Conservation (phyloP, 2,113 vertebrate genomes). For the Ailuropoda melanoleuca region DNA sequence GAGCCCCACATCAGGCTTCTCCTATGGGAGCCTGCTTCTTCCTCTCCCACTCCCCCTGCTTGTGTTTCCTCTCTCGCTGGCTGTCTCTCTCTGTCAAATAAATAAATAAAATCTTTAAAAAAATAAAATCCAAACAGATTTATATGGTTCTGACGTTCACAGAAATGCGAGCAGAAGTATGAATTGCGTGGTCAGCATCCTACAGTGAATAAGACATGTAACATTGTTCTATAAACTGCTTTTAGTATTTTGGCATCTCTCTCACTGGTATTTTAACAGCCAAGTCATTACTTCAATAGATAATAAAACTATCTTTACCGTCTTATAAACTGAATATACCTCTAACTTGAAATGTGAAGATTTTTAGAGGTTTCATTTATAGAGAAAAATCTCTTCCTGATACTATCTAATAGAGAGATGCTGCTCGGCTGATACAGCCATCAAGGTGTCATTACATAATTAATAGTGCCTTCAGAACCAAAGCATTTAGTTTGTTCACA, state of each 20-base stretch:
- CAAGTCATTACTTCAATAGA: constrained; percentile 3
- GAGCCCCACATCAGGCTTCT: too few relatives aligned
- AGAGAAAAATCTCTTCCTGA: background rate
- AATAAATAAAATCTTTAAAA: too few relatives aligned
- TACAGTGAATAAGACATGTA: background rate
- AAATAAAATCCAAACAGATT: background rate
- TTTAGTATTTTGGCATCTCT: background rate
- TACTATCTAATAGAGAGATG: background rate
- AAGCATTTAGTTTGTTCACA: background rate
- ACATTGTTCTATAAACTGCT: background rate
- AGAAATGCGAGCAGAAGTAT: background rate
- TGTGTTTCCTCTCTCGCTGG: too few relatives aligned
- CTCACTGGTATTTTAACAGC: background rate
- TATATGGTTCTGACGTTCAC: background rate
- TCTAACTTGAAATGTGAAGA: constrained; percentile 38
- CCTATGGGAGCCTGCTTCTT: too few relatives aligned
- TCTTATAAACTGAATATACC: background rate
- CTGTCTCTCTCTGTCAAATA: too few relatives aligned
- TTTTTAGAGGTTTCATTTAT: background rate
- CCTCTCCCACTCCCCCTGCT: too few relatives aligned
- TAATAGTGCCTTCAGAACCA: background rate
- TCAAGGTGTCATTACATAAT: background rate
- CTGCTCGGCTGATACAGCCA: background rate
- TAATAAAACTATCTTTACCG: background rate
- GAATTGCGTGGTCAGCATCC: background rate